phyloP scores from a whole-genome alignment of 1,140 invertebrate genomes.

The Aporrectodea caliginosa region DNA sequence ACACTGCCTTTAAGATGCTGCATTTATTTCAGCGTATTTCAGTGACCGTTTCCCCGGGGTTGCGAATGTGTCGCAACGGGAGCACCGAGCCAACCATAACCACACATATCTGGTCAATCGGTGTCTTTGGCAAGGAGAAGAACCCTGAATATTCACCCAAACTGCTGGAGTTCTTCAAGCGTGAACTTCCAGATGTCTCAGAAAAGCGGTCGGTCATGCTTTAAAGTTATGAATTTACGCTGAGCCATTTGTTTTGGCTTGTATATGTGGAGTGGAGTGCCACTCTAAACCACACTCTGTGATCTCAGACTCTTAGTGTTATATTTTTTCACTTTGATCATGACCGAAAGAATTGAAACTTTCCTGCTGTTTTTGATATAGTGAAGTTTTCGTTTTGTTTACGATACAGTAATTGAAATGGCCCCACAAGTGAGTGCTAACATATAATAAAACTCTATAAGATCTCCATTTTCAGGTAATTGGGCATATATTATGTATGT shows the following conservation, averaged over 20 bases:
- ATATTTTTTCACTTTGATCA: not conserved
- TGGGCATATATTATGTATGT: too few species aligned
- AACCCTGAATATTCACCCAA: not conserved
- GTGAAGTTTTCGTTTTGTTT: not conserved
- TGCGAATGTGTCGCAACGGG: conserved; percentile 1
- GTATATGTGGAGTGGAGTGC: not conserved
- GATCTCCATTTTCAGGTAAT: too few species aligned
- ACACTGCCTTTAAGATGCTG: not conserved
- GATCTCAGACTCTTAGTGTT: not conserved
- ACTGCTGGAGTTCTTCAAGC: conserved; percentile 7
- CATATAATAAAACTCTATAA: too few species aligned
- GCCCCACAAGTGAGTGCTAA: too few species aligned
- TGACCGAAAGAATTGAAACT: not conserved
- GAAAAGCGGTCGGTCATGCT: not conserved
- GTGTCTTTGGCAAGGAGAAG: not conserved
- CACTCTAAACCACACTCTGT: not conserved
- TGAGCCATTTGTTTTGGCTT: not conserved
- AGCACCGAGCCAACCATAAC: not conserved
- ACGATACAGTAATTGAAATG: too few species aligned
- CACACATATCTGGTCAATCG: conserved; percentile 4
- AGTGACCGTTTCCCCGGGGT: not conserved
- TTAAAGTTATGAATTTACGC: not conserved
- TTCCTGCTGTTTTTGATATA: not conserved
- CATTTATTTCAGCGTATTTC: conserved; percentile 1
- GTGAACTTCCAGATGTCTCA: not conserved